phyloP scores from a whole-genome alignment of 2,888 invertebrate genomes.

The Oscheius myriophilus region DNA sequence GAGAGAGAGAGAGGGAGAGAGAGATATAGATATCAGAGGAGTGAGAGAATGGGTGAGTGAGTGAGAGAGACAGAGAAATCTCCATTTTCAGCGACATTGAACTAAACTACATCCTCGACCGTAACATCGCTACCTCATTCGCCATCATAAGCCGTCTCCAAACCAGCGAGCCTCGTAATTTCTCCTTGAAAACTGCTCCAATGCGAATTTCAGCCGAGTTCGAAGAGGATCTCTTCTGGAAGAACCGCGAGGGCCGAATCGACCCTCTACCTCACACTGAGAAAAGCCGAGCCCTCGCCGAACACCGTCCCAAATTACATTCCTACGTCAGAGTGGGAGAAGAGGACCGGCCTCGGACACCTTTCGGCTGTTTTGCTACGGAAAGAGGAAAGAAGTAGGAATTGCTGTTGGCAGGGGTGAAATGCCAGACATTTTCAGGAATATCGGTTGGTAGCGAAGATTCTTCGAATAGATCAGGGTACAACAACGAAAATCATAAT shows the following conservation, averaged over 20 bases:
- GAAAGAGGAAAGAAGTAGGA: conserved; percentile 13
- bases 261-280: conserved; percentile 42
- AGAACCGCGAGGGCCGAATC: conserved; percentile 31
- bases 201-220: conserved; percentile 28
- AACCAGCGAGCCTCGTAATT: conserved; percentile 39
- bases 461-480: background rate
- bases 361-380: background rate
- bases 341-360: conserved; percentile 21
- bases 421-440: background rate
- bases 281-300: conserved; percentile 35
- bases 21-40: no score
- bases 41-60: conserved; percentile 26
- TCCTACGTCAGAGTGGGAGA: conserved; percentile 50
- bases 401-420: no score
- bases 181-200: background rate
- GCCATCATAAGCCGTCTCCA: conserved; percentile 52
- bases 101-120: conserved; percentile 55
- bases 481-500: background rate
- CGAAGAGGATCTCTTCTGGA: conserved; percentile 47
- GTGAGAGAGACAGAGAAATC: background rate
- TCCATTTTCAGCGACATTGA: conserved; percentile 32
- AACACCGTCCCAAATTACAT: conserved; percentile 54
- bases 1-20: no score
- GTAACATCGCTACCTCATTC: conserved; percentile 53
- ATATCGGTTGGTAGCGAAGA: conserved; percentile 9